A percentile compares a stretch with the other conserved stretches of the same genome.
These are phyloP conservation scores for Elephantulus edwardii DNA, from an alignment of 2,113 vertebrate genomes.

Conservation along the genomic window DNA sequence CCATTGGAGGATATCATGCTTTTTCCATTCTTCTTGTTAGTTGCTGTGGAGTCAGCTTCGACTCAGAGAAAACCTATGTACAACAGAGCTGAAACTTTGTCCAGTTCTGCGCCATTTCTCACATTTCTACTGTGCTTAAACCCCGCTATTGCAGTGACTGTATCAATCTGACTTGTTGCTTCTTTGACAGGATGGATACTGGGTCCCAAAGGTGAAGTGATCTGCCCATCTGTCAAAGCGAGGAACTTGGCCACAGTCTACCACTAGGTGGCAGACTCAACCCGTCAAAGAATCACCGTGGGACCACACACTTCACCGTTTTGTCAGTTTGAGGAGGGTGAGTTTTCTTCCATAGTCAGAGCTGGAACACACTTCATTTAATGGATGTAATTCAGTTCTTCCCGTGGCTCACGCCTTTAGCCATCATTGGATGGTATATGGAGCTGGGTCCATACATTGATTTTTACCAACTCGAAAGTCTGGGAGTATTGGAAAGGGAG, in stretches of 20 bases:
- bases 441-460: neutral
- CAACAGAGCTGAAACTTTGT: too few relatives aligned
- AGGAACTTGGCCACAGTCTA: neutral
- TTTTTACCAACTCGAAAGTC: neutral
- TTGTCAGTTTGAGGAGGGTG: conserved; percentile 13
- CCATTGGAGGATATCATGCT: conserved; percentile 61
- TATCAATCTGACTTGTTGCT: neutral
- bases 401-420: conserved; percentile 76
- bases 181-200: neutral
- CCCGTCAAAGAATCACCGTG: neutral
- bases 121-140: too few relatives aligned
- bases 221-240: neutral
- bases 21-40: conserved; percentile 1
- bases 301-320: conserved; percentile 63
- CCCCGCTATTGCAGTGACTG: too few relatives aligned
- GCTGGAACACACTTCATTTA: conserved; percentile 81
- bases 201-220: neutral
- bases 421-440: conserved; percentile 61
- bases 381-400: conserved; percentile 75
- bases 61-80: too few relatives aligned
- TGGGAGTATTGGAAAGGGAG: conserved; percentile 14
- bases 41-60: too few relatives aligned
- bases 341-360: conserved; percentile 69
- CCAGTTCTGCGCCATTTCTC: too few relatives aligned
- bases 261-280: conserved; percentile 67